Evolutionary conservation across 2,888 invertebrate genomes (phyloP), one percentile per base, ranked within the genome.

Genomic region (Synergus itoensis): DNA sequence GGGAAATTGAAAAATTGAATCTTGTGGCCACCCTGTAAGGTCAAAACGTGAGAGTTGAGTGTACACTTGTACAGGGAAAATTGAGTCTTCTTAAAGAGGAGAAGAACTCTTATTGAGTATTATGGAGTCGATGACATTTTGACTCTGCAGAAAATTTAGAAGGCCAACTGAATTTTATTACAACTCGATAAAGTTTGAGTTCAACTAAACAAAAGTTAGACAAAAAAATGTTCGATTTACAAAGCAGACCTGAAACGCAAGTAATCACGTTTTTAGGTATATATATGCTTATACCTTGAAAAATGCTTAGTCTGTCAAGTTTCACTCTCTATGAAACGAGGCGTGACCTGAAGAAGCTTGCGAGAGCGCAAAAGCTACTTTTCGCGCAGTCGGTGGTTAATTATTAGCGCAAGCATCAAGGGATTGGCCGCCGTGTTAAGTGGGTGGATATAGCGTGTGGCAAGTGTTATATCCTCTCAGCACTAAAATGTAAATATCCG

Each of bases 321-420:
- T 76, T 84, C 86, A 81, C 83, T 81, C 79, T 69, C 82, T 79
- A 84, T 83, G 86, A 86, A 88, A 86, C 87, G 84, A 87, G 81
- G 83, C 85, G 83, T 85, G 82, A 84, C 83, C 81, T 79, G 82
- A 82, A 81, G 80, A 79, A 77, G 82, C 84, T 83, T 82, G 80
- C 80, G 79, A 80, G 80, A 79, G 63, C 21, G 82, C 78, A 80
- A 79, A 60, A 80, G 65, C 79, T 73, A 76, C 80, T 83, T 77
- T 76, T 78, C 73, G 75, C 77, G 81, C 82, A 83, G 85, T 84
- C 86, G 86, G 84, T 86, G 86, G 87, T 89, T 89, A 89, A 89
- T 89, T 89, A 89, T 89, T 90, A 88, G 88, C 87, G 84, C 86
- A 83, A 85, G 85, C 84, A 82, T 84, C 85, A 80, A 82, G 84